Percentiles rank a stretch among this genome's conserved stretches.
Conservation (phyloP, 2,888 invertebrate species). For the Lithodes maja region DNA sequence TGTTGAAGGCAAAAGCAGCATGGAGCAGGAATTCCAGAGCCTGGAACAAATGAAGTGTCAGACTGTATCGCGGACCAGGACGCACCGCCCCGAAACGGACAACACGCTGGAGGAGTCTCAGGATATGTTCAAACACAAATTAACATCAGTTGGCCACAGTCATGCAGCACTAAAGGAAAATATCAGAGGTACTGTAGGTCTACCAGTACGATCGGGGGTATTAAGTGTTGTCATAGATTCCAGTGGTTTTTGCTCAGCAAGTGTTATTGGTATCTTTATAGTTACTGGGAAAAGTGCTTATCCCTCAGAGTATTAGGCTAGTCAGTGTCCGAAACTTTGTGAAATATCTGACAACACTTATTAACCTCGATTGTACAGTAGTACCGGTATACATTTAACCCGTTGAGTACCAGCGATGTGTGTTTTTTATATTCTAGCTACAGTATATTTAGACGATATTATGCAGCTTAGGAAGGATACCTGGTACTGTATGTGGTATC, state of each 20-base stretch:
- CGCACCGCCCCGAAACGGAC: background rate
- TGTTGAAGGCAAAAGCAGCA: background rate
- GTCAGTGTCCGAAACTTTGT: no score
- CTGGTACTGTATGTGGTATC: no score
- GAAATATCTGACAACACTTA: no score
- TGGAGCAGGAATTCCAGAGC: constrained; percentile 1
- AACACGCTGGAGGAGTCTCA: background rate
- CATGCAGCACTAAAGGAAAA: constrained; percentile 16
- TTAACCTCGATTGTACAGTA: background rate
- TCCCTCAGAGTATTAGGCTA: no score
- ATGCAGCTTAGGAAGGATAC: no score
- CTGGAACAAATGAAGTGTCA: constrained; percentile 1
- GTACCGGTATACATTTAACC: background rate
- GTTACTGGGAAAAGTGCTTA: no score
- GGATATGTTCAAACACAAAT: background rate
- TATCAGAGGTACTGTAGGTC: constrained; percentile 19
- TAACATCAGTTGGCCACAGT: background rate
- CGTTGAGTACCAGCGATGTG: no score
- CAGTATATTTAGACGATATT: no score
- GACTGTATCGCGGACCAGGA: background rate
- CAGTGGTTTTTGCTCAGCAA: no score
- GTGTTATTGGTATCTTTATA: no score
- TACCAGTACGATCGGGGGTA: background rate
- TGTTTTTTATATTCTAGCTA: no score
- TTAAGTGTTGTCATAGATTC: no score